These are phyloP conservation scores for Echiichthys vipera DNA, from an alignment of 2,797 vertebrate genomes.

Conservation along the genomic window DNA sequence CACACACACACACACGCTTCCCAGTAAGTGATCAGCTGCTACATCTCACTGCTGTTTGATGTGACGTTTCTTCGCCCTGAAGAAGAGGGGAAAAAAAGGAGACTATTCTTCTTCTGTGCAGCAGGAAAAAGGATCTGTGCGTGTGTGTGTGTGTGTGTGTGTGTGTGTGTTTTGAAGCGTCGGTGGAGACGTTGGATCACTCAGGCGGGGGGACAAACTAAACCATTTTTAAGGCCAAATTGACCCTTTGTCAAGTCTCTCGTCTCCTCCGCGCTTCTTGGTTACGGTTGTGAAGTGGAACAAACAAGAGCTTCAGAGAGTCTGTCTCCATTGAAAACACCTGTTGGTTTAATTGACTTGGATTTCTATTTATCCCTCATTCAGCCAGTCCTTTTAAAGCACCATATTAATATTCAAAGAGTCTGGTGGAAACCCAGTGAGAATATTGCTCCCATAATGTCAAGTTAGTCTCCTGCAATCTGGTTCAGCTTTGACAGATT, in stretches of 20 bases:
- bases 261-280: slow-evolving; percentile 30
- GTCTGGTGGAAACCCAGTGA: not conserved
- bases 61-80: slow-evolving; percentile 18
- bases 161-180: not conserved
- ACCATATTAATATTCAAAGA: not conserved
- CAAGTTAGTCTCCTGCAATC: no score
- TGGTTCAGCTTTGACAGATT: no score
- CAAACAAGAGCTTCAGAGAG: slow-evolving; percentile 49
- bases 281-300: slow-evolving; percentile 60
- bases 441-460: no score
- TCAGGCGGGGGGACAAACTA: slow-evolving; percentile 18
- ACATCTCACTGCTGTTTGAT: not conserved
- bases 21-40: slow-evolving; percentile 17
- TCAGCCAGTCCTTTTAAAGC: not conserved
- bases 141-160: no score
- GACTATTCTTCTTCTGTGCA: not conserved
- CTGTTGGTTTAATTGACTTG: slow-evolving; percentile 55
- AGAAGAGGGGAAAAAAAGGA: not conserved
- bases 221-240: slow-evolving; percentile 37
- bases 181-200: slow-evolving; percentile 25
- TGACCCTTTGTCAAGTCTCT: slow-evolving; percentile 42
- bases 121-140: slow-evolving; percentile 6
- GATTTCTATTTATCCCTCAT: slow-evolving; percentile 27
- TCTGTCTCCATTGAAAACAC: slow-evolving; percentile 52
- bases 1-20: not conserved